Evolutionary conservation across 2,888 invertebrate genomes (phyloP).

Genomic region (Brenthis ino): DNA sequence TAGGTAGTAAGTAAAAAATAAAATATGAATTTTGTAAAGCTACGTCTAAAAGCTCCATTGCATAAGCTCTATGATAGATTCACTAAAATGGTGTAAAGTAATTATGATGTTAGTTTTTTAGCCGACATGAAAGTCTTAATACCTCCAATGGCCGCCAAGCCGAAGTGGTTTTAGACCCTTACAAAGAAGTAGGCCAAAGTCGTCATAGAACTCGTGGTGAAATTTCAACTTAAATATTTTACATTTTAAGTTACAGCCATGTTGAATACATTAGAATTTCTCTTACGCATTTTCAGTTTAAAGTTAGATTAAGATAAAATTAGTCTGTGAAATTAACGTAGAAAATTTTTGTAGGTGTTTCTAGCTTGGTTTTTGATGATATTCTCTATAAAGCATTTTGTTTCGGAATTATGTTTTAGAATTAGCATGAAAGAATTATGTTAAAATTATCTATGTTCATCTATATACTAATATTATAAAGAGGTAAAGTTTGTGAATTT

Average conservation of each 20-base stretch:
- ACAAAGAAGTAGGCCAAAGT: conserved; percentile 44
- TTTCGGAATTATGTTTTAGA: too few relatives aligned
- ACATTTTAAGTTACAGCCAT: conserved; percentile 41
- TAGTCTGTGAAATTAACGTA: conserved; percentile 28
- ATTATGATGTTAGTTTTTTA: conserved; percentile 37
- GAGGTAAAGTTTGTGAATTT: too few relatives aligned
- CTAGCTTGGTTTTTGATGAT: background rate
- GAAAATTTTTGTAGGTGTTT: conserved; percentile 23
- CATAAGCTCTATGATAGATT: conserved; percentile 6
- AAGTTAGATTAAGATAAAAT: conserved; percentile 36
- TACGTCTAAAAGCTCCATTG: background rate
- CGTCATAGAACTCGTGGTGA: conserved; percentile 42
- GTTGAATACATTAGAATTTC: conserved; percentile 36
- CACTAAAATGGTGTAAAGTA: conserved; percentile 27
- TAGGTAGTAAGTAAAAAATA: too few relatives aligned
- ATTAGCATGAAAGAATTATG: too few relatives aligned
- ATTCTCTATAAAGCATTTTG: too few relatives aligned
- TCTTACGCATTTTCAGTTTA: conserved; percentile 37
- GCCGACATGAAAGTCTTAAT: conserved; percentile 38
- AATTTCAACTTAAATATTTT: conserved; percentile 44
- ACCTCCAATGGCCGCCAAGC: conserved; percentile 39
- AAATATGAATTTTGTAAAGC: background rate
- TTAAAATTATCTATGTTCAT: too few relatives aligned
- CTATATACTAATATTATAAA: too few relatives aligned
- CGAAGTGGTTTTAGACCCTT: conserved; percentile 38